Evolutionary conservation across 2,888 invertebrate genomes (phyloP), one percentile per base, ranked within the genome.

Genomic region (Herminia tarsipennalis): DNA sequence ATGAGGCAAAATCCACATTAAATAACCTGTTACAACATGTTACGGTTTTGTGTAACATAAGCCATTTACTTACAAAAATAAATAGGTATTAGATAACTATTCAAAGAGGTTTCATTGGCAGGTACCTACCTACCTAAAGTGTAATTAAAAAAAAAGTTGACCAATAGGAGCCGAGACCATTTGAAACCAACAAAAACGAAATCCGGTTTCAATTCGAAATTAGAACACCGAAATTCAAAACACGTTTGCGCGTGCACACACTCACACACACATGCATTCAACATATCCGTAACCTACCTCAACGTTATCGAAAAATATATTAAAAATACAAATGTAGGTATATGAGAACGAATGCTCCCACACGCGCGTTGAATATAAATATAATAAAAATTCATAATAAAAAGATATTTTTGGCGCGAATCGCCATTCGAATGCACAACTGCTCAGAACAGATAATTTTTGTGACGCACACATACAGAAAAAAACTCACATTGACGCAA

Each of bases 401-500:
- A 61, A 74, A 73, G 61, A 73, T 79, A 80, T 81, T 85, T 82
- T 83, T 69, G 77, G 78, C 74, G 76, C 76, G 70, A 53, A 55
- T 50, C 50, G 71, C 66, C 47, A 78, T 87, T 86, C 70, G 70
- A 76, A 86, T 86, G 81, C 83, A 76, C 60, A 65, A 68, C 70
- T 65, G 73, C 76, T 71, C 76, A 62, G 73, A 73, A 79, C 80
- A 82, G 81, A 86, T 83, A 83, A 79, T 86, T 86, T 85, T 86
- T 75, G 83, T 81, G 74, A 74, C 84, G 70, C 85, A 85, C 86
- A 85, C 83, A 51, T 29, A 46, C 56, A 70, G 71, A 72, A 43
- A 73, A 43, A 73, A 59, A 72, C 80, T 65, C 80, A 81, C 85
- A 81, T 76, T 50, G 56, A 63, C 65, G 69, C 73, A 73, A 81